Evolutionary conservation across 2,797 vertebrate species (phyloP).

Genomic region (Acropternis orthonyx): DNA sequence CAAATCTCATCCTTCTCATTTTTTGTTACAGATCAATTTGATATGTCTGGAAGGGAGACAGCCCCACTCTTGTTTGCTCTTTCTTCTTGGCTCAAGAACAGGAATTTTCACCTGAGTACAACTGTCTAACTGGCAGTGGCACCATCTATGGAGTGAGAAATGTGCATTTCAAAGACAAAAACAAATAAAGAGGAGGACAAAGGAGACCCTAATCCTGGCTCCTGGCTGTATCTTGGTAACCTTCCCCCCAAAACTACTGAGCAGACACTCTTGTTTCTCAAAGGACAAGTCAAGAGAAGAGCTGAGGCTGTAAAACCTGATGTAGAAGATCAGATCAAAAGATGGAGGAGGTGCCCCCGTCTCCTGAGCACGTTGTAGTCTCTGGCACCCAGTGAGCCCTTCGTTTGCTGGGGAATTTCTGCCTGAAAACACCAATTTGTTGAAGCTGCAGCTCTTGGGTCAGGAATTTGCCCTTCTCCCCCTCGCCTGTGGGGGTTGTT

Average conservation of each 20-base stretch:
- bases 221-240: neutral
- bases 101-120: neutral
- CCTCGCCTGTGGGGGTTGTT: neutral
- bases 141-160: neutral
- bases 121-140: neutral
- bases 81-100: neutral
- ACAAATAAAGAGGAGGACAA: neutral
- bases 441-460: neutral
- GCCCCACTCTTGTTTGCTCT: fast-evolving
- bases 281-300: neutral
- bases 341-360: fast-evolving
- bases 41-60: neutral
- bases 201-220: neutral
- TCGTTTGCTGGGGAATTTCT: neutral
- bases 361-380: neutral
- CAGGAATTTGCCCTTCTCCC: neutral
- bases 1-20: neutral
- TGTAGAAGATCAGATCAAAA: neutral
- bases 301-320: neutral
- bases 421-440: neutral
- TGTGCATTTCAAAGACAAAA: fast-evolving
- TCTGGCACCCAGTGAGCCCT: fast-evolving
- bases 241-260: neutral
- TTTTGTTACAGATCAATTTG: neutral
- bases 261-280: neutral